Evolutionary conservation across 2,797 vertebrate genomes (phyloP), one percentile per base, ranked within the genome.

Genomic region (Pempheris klunzingeri): DNA sequence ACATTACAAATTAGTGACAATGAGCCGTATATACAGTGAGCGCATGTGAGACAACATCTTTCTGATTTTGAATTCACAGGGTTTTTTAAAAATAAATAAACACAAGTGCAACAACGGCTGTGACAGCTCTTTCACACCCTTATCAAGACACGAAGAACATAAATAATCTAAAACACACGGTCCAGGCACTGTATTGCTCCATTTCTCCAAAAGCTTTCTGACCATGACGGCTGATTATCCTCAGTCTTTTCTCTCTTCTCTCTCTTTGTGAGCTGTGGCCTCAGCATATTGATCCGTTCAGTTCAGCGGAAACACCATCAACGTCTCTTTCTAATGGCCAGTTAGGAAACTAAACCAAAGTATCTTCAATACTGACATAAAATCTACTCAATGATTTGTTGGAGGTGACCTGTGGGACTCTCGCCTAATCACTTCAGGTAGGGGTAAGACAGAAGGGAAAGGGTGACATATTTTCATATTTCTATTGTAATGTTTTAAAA

Each of bases 131-230:
- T 71, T 74, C 7, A 44, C 63, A 43, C 8, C 4, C 20, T 53
- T 17, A 54, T n/a, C 43, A 57, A 64, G 24, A 22, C 52, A 52
- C 3, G 4, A 60, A 41, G 13, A 67, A 76, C 53, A 53, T 15
- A 69, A 57, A 79, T 53, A 5, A 76, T 36, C 8, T 71, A 61
- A 85, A 64, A 78, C 59, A 76, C 47, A 82, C 72, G 47, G 22
- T 81, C 9, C 80, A 92, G 85, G 87, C 88, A 90, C 85, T 69
- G 20, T 80, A 64, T 85, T 85, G 67, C 80, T 89, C 89, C 17
- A 81, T 59, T 77, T 80, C 32, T 76, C 70, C 7, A 0, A 82
- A 71, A 82, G 76, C 80, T 63, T 81, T n/a, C 69, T 5, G 26
- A 76, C 74, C 69, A 78, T 22, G 3, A 55, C 1, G 9, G 22